These are phyloP conservation scores for Sandelia bainsii DNA, from an alignment of 2,797 vertebrate genomes.

Conservation along the genomic window DNA sequence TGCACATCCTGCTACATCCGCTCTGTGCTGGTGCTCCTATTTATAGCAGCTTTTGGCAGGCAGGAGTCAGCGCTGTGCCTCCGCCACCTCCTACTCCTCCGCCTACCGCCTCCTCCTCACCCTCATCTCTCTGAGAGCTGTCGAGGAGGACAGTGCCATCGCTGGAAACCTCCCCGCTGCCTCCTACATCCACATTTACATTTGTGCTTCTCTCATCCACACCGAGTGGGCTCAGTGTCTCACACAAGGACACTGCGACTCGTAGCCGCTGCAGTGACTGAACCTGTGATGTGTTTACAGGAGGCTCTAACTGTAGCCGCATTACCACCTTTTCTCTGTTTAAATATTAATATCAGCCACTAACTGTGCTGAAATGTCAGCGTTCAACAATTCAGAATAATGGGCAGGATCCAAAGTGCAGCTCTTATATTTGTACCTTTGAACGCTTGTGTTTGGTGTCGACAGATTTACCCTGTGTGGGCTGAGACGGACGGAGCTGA, in stretches of 20 bases:
- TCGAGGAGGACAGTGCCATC: conserved; percentile 39
- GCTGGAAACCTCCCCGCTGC: conserved; percentile 36
- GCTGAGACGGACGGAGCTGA: not conserved
- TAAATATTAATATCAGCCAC: not conserved
- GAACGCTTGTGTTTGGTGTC: not conserved
- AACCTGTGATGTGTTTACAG: conserved; percentile 6
- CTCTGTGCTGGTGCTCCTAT: conserved; percentile 66
- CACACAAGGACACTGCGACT: conserved; percentile 17
- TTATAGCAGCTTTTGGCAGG: conserved; percentile 77
- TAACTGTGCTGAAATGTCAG: not conserved
- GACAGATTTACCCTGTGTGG: not conserved
- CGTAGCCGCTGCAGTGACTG: not conserved
- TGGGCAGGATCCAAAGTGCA: not conserved
- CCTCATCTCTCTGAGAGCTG: conserved; percentile 34
- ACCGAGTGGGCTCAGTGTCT: conserved; percentile 38
- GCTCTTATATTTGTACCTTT: not conserved
- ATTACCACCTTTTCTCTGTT: not conserved
- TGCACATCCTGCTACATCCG: conserved; percentile 51
- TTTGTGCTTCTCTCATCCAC: conserved; percentile 7
- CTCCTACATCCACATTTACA: conserved; percentile 25
- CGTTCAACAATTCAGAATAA: not conserved
- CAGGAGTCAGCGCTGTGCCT: conserved; percentile 52
- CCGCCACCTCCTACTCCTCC: conserved; percentile 32
- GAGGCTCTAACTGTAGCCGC: not conserved
- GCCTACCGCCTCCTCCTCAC: conserved; percentile 14